Conservation (phyloP, 2,113 vertebrate genomes). For the Tor tambroides region DNA sequence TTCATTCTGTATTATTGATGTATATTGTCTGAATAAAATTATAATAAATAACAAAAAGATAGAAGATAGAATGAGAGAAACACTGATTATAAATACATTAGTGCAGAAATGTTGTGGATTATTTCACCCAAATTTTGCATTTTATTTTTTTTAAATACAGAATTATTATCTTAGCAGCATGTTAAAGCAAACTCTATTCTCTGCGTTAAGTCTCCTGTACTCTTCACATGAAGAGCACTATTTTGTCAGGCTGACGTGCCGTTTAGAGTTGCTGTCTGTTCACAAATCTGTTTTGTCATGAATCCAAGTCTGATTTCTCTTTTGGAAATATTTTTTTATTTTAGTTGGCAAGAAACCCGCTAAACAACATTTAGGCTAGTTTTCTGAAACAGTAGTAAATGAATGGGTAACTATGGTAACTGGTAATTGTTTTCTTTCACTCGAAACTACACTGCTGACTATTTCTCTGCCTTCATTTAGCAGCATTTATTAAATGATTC, state of each 20-base stretch:
- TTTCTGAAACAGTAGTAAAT: conserved; percentile 5
- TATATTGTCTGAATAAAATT: background rate
- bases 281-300: background rate
- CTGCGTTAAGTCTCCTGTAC: background rate
- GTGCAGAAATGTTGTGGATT: too few species aligned
- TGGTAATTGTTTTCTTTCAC: background rate
- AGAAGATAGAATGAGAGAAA: background rate
- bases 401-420: background rate
- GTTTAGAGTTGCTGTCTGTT: background rate
- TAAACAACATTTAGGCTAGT: background rate
- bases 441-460: background rate
- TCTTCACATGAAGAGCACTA: background rate
- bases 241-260: background rate
- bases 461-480: too few species aligned
- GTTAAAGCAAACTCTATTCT: background rate
- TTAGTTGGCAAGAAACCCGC: background rate
- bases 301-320: background rate
- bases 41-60: background rate
- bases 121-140: too few species aligned
- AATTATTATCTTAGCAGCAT: background rate
- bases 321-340: background rate
- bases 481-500: background rate
- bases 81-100: too few species aligned
- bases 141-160: too few species aligned
- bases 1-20: background rate